These are phyloP conservation scores for Tetropium fuscum DNA, from an alignment of 2,888 invertebrate genomes.

Conservation along the genomic window DNA sequence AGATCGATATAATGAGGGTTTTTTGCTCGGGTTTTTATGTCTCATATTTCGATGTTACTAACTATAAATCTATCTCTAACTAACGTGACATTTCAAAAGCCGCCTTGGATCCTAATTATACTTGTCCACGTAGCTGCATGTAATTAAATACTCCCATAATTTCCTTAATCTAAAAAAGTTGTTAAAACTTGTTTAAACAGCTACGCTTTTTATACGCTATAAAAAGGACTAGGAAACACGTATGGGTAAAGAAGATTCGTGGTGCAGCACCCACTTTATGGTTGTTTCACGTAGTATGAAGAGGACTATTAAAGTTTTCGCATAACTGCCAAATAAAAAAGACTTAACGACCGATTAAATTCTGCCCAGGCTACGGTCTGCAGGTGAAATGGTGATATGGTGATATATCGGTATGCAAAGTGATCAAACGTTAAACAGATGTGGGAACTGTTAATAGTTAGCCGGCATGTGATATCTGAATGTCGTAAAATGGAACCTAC, in stretches of 20 bases:
- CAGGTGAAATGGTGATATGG: constrained; percentile 44
- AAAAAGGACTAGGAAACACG: not conserved
- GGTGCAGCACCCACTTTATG: not conserved
- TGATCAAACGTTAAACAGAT: constrained; percentile 4
- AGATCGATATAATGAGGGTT: too few relatives aligned
- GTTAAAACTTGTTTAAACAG: too few relatives aligned
- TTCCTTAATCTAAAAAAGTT: too few relatives aligned
- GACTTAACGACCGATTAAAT: constrained; percentile 51
- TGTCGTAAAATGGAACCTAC: too few relatives aligned
- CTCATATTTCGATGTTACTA: too few relatives aligned
- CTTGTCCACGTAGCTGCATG: too few relatives aligned
- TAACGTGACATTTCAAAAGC: too few relatives aligned
- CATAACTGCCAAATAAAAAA: constrained; percentile 53
- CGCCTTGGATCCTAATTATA: too few relatives aligned
- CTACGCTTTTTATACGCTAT: not conserved
- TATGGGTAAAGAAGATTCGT: not conserved
- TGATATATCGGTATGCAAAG: constrained; percentile 32
- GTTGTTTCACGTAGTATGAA: constrained; percentile 8
- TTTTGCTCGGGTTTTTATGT: too few relatives aligned
- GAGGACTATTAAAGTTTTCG: constrained; percentile 52
- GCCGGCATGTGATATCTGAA: too few relatives aligned
- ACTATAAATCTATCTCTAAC: too few relatives aligned
- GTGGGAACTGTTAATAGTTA: not conserved
- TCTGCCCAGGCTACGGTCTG: constrained; percentile 43
- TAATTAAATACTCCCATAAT: too few relatives aligned